Evolutionary conservation across 2,797 vertebrate genomes (phyloP), one percentile per base, ranked within the genome.

Genomic region (Benthosema pterotum): DNA sequence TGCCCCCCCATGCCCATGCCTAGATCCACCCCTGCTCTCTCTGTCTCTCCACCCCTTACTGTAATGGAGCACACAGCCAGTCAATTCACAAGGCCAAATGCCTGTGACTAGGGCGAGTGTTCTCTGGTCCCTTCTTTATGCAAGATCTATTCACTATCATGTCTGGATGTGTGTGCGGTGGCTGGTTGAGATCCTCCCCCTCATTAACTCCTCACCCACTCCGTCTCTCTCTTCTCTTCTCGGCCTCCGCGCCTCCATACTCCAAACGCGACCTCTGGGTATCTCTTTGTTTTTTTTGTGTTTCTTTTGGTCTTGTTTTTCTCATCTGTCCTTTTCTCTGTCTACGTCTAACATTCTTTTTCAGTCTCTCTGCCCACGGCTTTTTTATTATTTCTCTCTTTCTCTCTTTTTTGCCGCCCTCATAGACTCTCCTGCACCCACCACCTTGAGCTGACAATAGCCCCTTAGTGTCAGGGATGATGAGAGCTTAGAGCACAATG

Each of bases 71-170:
- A 14, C 68, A 60, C 57, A 67, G 75, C 76, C 63, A 53, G 69
- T 81, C 65, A n/a, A 77, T 77, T 82, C 78, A 71, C 67, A 64
- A 22, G 76, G 72, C 72, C 61, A 72, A 85, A 84, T 79, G 80
- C 83, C 84, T 85, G 86, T 86, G 85, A 81, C 79, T 70, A 67
- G 68, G 32, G 32, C 74, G 68, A 56, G 74, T 77, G 63, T 82
- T 85, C 79, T 80, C 73, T 42, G 64, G 75, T 72, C 79, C 79
- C 71, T 62, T 80, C 70, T 84, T 85, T 75, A 87, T 88, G 83
- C 81, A 75, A 84, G 84, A 75, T 78, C 67, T 69, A 86, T 84
- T 83, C 86, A 80, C 57, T 78, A 83, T 83, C 79, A 76, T 83
- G 78, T 85, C 81, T 84, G 83, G 83, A 80, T 47, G 28, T 86